Base-by-base conservation (phyloP, 2,797 vertebrate species). In the Hydrolagus colliei region DNA sequence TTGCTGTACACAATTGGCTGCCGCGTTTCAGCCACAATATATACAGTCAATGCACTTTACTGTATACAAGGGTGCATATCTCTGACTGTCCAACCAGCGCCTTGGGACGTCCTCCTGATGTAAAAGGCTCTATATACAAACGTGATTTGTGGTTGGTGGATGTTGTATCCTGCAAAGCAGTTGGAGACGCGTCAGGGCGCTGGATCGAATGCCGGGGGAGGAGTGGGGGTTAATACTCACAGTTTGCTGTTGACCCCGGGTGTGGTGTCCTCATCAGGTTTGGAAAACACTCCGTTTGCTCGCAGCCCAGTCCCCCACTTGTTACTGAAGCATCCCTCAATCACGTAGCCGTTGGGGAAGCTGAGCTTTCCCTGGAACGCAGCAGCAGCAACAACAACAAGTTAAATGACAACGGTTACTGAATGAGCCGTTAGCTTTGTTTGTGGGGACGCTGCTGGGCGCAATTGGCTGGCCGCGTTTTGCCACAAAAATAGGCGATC, bases 341-440 rank as follows among this genome's bases (percentile, higher is more conserved):
- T 79, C 2, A 87, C 87, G 85, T 92, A 93, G 63, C 94, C 93
- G 0, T 92, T 93, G 87, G 92, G 88, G 85, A 94, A 94, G 16
- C 92, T 94, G 65, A 95, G 22, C 87, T 94, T 95, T 52, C 94
- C 94, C 94, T 95, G 80, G 1, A 71, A 68, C 61, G 80, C 0
- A 73, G 79, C 13, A 73, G 79, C 13, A 85, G 0, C 2, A 52
- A 86, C 65, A 71, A 52, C 41, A 52, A 52, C 41, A 52, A 52
- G 6, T 52, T 52, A 52, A 0, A 6, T 52, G 2, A 52, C 41
- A 52, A 6, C 41, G 41, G 41, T 52, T 52, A 52, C 41, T 3
- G 41, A 52, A 52, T 52, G 41, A 52, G 41, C 41, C 41, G 41
- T 6, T 52, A 3, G 41, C 0, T 52, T 52, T 52, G 41, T 27